Conservation (phyloP, 53 echinoderm and acorn worm genomes). For the Mesocentrotus franciscanus region DNA sequence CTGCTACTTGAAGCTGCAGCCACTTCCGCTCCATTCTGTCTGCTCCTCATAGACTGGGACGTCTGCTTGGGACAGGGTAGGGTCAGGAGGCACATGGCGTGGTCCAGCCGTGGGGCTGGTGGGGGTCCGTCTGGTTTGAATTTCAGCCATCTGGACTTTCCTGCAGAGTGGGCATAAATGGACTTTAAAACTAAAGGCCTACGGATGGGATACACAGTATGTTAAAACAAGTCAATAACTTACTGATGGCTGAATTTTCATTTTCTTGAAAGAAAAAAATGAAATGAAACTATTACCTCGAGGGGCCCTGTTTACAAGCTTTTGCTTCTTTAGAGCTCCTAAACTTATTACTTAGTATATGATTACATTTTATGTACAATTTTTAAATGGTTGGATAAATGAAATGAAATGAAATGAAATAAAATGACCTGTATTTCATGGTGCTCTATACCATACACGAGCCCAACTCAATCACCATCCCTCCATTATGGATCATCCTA, state of each 20-base stretch:
- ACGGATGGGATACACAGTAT: neutral
- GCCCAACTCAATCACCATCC: too few species aligned
- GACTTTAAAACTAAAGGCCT: neutral
- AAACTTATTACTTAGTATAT: too few species aligned
- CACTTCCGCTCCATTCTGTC: neutral
- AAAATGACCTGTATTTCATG: neutral
- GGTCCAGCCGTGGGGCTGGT: slow-evolving; percentile 88
- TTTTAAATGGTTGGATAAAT: too few species aligned
- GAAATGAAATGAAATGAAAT: neutral
- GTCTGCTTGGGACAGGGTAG: slow-evolving; percentile 1
- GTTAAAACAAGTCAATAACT: neutral
- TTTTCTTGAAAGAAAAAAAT: neutral
- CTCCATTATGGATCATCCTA: neutral
- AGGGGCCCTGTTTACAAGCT: too few species aligned
- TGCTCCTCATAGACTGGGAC: neutral
- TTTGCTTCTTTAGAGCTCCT: too few species aligned
- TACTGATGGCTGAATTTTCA: neutral
- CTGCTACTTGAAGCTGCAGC: neutral
- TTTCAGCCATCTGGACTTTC: slow-evolving; percentile 76
- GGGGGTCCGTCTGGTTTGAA: slow-evolving; percentile 82
- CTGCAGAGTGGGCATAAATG: slow-evolving; percentile 54
- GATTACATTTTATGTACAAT: too few species aligned
- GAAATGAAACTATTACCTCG: neutral
- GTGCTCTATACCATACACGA: too few species aligned
- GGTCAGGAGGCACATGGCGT: slow-evolving; percentile 82